Conservation (phyloP, 2,888 invertebrate species). For the Rhagium mordax region DNA sequence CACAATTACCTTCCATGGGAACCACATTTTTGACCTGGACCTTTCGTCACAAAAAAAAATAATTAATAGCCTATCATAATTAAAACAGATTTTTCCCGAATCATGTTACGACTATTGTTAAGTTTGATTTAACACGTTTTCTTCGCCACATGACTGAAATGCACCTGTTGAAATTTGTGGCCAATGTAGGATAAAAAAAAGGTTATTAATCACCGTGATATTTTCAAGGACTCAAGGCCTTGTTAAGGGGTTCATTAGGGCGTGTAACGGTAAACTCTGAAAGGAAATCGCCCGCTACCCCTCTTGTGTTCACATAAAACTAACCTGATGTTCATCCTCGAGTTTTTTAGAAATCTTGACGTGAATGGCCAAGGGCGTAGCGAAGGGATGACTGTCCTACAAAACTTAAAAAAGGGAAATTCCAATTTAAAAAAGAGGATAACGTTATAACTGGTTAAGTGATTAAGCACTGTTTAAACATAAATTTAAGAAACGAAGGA, state of each 20-base stretch:
- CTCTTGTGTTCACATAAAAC: constrained; percentile 17
- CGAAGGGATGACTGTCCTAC: neutral
- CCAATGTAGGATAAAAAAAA: constrained; percentile 39
- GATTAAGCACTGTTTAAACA: too few species aligned
- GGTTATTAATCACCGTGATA: constrained; percentile 47
- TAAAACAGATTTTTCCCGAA: constrained; percentile 36
- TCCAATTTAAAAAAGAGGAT: too few species aligned
- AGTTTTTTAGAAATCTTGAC: constrained; percentile 23
- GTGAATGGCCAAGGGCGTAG: neutral
- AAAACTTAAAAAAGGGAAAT: too few species aligned
- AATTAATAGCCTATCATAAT: constrained; percentile 33
- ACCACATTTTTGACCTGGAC: neutral
- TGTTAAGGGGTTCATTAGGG: constrained; percentile 52
- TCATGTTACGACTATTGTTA: constrained; percentile 35
- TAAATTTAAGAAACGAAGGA: too few species aligned
- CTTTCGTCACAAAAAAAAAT: constrained; percentile 19
- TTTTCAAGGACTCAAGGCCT: constrained; percentile 45
- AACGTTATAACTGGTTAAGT: too few species aligned
- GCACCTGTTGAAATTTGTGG: constrained; percentile 34
- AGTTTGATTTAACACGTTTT: constrained; percentile 34
- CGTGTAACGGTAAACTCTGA: constrained; percentile 51
- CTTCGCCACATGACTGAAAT: constrained; percentile 6
- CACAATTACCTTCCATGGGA: constrained; percentile 14
- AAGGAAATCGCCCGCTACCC: constrained; percentile 39
- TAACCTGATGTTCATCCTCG: constrained; percentile 9